A percentile compares a stretch with the other conserved stretches of the same genome.
These are phyloP conservation scores for Drosophila nigricruria DNA, from an alignment of 2,888 invertebrate genomes.

Conservation along the genomic window DNA sequence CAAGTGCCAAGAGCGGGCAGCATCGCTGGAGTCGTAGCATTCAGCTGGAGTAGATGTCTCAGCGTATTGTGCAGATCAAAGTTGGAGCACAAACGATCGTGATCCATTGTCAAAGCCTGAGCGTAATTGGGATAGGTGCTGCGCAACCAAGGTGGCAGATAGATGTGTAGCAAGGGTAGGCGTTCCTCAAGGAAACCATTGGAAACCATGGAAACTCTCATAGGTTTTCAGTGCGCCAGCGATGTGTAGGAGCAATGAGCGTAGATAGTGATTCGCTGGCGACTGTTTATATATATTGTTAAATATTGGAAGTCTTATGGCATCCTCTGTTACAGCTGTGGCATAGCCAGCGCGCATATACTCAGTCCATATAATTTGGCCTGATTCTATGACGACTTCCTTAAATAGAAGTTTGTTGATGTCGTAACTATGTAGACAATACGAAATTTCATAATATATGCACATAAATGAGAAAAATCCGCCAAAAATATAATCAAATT, in stretches of 20 bases:
- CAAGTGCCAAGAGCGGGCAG: slow-evolving; percentile 85
- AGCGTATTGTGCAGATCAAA: slow-evolving; percentile 90
- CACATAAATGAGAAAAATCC: background rate
- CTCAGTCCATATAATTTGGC: background rate
- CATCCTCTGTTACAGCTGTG: background rate
- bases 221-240: background rate
- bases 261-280: background rate
- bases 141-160: slow-evolving; percentile 88
- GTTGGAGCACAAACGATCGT: slow-evolving; percentile 88
- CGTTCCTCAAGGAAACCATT: slow-evolving; percentile 91
- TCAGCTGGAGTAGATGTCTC: slow-evolving; percentile 86
- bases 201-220: slow-evolving; percentile 85
- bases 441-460: background rate
- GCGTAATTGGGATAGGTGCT: slow-evolving; percentile 86
- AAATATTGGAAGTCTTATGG: background rate
- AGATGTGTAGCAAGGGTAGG: slow-evolving; percentile 89
- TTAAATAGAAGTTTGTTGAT: background rate
- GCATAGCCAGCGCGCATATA: background rate
- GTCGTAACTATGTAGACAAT: background rate
- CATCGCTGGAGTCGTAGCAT: slow-evolving; percentile 61
- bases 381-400: background rate
- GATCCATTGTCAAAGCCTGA: slow-evolving; percentile 87
- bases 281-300: background rate
- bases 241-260: background rate
- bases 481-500: background rate